phyloP scores from a whole-genome alignment of 2,113 vertebrate species.

The Peromyscus maniculatus region DNA sequence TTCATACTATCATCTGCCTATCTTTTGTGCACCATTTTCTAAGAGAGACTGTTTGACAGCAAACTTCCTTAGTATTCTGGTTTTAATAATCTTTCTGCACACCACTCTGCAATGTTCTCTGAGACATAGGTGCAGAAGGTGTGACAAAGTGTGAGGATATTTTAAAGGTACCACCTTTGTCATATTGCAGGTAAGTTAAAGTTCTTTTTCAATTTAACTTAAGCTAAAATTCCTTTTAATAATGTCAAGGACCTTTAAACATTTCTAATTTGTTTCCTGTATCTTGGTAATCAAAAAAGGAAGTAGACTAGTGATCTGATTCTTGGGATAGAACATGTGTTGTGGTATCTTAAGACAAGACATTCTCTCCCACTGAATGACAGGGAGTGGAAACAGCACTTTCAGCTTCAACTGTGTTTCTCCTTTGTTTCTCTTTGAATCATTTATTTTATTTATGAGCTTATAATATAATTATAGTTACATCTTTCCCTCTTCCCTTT shows the following conservation, averaged over 20 bases:
- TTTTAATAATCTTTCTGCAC: background rate
- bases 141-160: background rate
- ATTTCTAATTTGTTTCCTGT: background rate
- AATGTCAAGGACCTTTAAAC: background rate
- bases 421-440: background rate
- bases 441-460: background rate
- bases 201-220: background rate
- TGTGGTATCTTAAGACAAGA: background rate
- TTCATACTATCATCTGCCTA: no score
- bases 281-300: background rate
- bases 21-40: background rate
- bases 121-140: background rate
- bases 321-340: background rate
- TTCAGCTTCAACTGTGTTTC: conserved; percentile 16
- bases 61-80: background rate
- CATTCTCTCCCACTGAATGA: background rate
- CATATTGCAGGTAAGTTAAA: background rate
- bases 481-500: background rate
- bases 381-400: background rate
- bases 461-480: background rate
- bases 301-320: background rate
- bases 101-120: background rate
- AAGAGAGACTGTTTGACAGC: background rate
- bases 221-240: background rate
- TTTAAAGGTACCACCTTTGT: background rate